Evolutionary conservation across 1,140 invertebrate genomes (phyloP).

Genomic region (Agrypnia vestita): DNA sequence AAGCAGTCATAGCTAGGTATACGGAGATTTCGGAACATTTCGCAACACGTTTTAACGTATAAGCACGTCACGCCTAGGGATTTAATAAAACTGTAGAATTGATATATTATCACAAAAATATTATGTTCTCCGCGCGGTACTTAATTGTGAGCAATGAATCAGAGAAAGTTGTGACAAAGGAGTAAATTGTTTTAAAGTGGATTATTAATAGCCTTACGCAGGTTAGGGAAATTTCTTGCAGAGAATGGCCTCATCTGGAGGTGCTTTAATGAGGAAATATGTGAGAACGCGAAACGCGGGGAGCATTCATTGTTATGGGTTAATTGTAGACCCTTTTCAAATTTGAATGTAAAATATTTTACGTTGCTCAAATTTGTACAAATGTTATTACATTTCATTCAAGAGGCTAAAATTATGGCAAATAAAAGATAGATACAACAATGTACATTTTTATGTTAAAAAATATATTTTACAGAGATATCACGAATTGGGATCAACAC

Average conservation of each 20-base stretch:
- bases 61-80: slow-evolving; percentile 23
- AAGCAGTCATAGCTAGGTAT: too few species aligned
- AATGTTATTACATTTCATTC: too few species aligned
- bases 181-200: slow-evolving; percentile 47
- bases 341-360: background rate
- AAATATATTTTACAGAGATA: too few species aligned
- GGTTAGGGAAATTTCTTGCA: slow-evolving; percentile 42
- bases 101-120: slow-evolving; percentile 48
- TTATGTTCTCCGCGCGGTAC: slow-evolving; percentile 30
- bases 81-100: slow-evolving; percentile 33
- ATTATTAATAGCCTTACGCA: slow-evolving; percentile 43
- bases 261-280: slow-evolving; percentile 40
- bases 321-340: slow-evolving; percentile 20
- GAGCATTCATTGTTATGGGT: slow-evolving; percentile 21
- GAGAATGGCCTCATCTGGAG: slow-evolving; percentile 39
- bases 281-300: background rate
- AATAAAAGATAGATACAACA: too few species aligned
- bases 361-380: too few species aligned
- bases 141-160: slow-evolving; percentile 47
- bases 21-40: background rate
- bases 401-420: too few species aligned
- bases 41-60: slow-evolving; percentile 11
- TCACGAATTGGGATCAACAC: too few species aligned
- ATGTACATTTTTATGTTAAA: too few species aligned
- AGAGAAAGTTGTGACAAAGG: slow-evolving; percentile 45